Evolutionary conservation across 1,140 invertebrate genomes (phyloP).

Genomic region (Leucophenga varia): DNA sequence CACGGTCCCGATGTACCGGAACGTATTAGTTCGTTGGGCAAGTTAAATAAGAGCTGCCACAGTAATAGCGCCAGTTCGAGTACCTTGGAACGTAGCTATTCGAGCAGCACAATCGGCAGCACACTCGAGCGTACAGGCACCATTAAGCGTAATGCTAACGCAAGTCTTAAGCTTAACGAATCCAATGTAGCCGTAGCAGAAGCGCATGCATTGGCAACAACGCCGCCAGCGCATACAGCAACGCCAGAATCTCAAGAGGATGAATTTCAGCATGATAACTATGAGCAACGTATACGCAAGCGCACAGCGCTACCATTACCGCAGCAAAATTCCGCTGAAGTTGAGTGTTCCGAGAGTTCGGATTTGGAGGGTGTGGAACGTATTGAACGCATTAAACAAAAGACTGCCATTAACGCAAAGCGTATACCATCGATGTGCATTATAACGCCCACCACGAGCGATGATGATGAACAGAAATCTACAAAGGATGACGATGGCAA

Average conservation of each 20-base stretch:
- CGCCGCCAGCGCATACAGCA: constrained; percentile 48
- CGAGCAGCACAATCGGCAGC: constrained; percentile 60
- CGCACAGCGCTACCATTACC: constrained; percentile 26
- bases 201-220: too few species aligned
- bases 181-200: constrained; percentile 2
- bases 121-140: constrained; percentile 60
- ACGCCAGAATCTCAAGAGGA: constrained; percentile 22
- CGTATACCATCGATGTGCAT: constrained; percentile 91
- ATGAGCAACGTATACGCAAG: constrained; percentile 18
- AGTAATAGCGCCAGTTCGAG: constrained; percentile 57
- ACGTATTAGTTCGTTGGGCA: constrained; percentile 69
- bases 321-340: constrained; percentile 9
- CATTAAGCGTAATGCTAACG: constrained; percentile 59
- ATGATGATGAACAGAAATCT: constrained; percentile 72
- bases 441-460: constrained; percentile 83
- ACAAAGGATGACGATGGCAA: constrained; percentile 23
- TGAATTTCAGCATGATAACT: constrained; percentile 13
- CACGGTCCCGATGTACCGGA: constrained; percentile 72
- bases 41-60: constrained; percentile 49
- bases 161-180: constrained; percentile 24
- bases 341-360: constrained; percentile 77
- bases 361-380: constrained; percentile 81
- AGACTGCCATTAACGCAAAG: constrained; percentile 83
- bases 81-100: constrained; percentile 62
- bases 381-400: constrained; percentile 79